phyloP scores from a whole-genome alignment of 23 tunicate genomes.

The Styela clava region DNA sequence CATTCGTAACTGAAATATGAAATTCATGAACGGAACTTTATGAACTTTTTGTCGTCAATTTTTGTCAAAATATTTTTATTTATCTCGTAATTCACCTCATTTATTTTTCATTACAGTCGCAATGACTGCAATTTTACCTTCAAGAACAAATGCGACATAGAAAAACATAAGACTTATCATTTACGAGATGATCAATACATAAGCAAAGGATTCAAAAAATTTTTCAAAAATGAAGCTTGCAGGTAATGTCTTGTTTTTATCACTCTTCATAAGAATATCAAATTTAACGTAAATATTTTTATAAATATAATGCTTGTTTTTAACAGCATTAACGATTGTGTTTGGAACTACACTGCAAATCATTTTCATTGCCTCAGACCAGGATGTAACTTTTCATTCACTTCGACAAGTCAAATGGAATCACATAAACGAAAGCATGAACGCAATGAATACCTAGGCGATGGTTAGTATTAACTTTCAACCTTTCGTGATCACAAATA shows the following conservation, averaged over 20 bases:
- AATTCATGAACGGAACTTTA: too few species aligned
- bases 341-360: constrained; percentile 69
- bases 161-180: constrained; percentile 85
- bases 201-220: constrained; percentile 83
- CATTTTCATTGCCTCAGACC: constrained; percentile 85
- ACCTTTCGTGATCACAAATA: too few species aligned
- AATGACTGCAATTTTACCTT: constrained; percentile 69
- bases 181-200: constrained; percentile 64
- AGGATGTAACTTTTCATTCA: constrained; percentile 64
- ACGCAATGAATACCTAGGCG: constrained; percentile 42
- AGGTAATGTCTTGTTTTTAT: constrained; percentile 45
- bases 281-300: background rate
- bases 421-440: constrained; percentile 92
- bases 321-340: constrained; percentile 51
- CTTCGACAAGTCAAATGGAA: constrained; percentile 78
- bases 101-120: constrained; percentile 36
- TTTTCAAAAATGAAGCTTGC: constrained; percentile 82
- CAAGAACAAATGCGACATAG: constrained; percentile 88
- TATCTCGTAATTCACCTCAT: background rate
- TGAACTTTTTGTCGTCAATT: too few species aligned
- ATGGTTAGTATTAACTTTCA: too few species aligned
- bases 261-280: too few species aligned
- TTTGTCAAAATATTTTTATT: too few species aligned
- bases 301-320: background rate
- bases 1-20: too few species aligned